These are phyloP conservation scores for Pristionchus japonicus DNA, from an alignment of 2,888 invertebrate species.

Conservation along the genomic window DNA sequence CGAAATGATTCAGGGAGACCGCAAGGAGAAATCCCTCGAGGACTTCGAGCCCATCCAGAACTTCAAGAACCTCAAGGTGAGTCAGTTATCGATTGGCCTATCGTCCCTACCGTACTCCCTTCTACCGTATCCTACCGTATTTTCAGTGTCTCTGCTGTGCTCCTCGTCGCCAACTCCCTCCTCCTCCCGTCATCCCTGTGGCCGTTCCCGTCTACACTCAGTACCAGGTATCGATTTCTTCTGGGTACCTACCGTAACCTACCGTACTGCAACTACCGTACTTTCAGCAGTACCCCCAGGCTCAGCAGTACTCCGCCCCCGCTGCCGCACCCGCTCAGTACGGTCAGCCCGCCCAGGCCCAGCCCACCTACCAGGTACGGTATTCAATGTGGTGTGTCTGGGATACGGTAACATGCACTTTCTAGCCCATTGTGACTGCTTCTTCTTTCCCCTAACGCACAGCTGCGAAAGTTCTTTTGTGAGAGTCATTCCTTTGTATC, in stretches of 20 bases:
- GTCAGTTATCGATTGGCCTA: not conserved
- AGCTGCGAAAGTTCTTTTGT: not conserved
- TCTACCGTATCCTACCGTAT: not conserved
- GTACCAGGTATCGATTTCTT: not conserved
- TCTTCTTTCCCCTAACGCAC: not conserved
- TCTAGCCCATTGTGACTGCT: not conserved
- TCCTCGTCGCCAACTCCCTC: conserved; percentile 45
- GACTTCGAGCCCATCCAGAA: conserved; percentile 38
- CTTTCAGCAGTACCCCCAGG: conserved; percentile 28
- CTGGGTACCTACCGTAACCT: not conserved
- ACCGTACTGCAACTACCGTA: not conserved
- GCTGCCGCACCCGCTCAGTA: not conserved
- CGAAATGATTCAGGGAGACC: too few relatives aligned
- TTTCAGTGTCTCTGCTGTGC: conserved; percentile 48
- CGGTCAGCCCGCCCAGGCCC: not conserved
- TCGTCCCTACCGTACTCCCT: not conserved
- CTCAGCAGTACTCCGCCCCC: not conserved
- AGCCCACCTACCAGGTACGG: conserved; percentile 34
- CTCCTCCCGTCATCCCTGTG: not conserved
- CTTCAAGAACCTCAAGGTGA: conserved; percentile 45
- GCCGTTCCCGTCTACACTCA: conserved; percentile 19
- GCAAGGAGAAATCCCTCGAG: not conserved
- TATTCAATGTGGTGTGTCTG: not conserved
- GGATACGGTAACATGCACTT: not conserved
- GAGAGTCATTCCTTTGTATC: not conserved